A percentile compares a stretch with the other conserved stretches of the same genome.
Conservation (phyloP, 2,797 vertebrate species). For the Xenopus petersii region DNA sequence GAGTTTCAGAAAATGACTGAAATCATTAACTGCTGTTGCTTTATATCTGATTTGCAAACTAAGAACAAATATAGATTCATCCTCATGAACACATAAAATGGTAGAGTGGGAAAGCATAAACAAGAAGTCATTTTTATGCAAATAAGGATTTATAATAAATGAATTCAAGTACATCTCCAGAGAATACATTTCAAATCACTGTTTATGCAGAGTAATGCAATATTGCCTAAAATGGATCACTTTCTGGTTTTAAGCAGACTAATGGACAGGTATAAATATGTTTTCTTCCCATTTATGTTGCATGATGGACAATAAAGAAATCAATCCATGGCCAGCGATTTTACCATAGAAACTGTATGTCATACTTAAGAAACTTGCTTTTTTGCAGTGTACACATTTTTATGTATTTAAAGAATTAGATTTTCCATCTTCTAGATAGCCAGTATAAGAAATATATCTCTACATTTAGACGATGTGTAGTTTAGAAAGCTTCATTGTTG, state of each 20-base stretch:
- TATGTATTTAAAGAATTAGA: no score
- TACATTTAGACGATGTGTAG: no score
- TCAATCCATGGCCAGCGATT: no score
- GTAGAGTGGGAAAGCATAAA: background rate
- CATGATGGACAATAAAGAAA: no score
- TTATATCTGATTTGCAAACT: background rate
- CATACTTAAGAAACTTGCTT: no score
- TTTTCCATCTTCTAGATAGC: no score
- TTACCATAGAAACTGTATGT: no score
- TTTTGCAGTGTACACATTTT: no score
- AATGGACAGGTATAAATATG: no score
- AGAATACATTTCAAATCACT: background rate
- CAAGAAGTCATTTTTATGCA: constrained; percentile 10
- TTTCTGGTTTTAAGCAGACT: background rate
- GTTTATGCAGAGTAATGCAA: background rate
- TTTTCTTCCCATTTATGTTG: no score
- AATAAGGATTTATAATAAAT: background rate
- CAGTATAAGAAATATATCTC: no score
- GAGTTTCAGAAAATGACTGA: background rate
- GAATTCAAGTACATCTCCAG: constrained; percentile 4
- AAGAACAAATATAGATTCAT: background rate
- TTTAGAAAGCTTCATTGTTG: no score
- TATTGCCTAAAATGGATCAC: background rate
- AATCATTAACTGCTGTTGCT: background rate
- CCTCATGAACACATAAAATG: background rate